phyloP scores from a whole-genome alignment of 2,797 vertebrate genomes.

The Helarctos malayanus region DNA sequence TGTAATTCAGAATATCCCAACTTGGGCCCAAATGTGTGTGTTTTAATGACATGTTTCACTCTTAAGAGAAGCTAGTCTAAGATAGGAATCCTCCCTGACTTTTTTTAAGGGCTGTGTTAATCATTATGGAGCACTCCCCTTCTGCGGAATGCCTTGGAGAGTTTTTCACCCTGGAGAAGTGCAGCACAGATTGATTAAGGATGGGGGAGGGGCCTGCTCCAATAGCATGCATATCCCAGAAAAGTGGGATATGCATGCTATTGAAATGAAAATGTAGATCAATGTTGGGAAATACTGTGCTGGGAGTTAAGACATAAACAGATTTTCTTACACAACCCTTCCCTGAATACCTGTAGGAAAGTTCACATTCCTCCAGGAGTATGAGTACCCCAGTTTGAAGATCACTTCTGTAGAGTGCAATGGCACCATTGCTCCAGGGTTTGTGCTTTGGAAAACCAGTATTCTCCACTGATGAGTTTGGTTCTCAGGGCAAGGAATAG shows the following conservation, averaged over 20 bases:
- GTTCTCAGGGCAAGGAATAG: not conserved
- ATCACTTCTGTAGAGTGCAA: fast-evolving
- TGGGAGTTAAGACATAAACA: not conserved
- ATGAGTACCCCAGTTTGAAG: not conserved
- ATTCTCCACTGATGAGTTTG: not conserved
- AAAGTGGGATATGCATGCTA: not conserved
- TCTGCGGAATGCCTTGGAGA: not conserved
- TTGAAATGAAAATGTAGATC: not conserved
- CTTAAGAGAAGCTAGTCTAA: not conserved
- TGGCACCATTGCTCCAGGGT: not conserved
- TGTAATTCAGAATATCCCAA: not conserved
- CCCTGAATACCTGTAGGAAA: not conserved
- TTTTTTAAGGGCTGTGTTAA: not conserved
- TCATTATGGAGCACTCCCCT: not conserved
- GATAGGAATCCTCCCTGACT: no score
- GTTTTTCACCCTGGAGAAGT: not conserved
- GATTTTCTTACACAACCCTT: not conserved
- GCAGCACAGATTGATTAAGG: not conserved
- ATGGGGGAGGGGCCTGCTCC: not conserved
- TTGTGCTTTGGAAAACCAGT: not conserved
- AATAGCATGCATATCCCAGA: not conserved
- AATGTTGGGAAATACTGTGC: not conserved
- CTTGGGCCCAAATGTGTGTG: not conserved
- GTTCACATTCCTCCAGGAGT: not conserved
- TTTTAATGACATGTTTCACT: not conserved